Conservation (phyloP, 2,797 vertebrate species). For the Scyliorhinus canicula region DNA sequence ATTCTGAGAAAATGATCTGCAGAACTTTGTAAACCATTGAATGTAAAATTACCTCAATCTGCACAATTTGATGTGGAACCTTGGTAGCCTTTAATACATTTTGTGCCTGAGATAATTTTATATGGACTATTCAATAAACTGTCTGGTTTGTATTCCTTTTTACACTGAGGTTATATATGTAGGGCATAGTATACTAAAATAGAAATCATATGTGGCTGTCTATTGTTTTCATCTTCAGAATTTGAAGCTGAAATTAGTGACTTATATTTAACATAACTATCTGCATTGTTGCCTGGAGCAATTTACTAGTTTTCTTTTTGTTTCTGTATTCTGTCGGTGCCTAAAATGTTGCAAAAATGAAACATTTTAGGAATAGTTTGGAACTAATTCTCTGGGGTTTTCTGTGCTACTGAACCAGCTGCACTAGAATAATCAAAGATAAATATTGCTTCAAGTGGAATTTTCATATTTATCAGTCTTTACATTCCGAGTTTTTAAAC, state of each 20-base stretch:
- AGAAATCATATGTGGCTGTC: background rate
- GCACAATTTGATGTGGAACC: background rate
- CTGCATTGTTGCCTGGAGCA: background rate
- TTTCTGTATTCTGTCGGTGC: background rate
- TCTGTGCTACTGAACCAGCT: background rate
- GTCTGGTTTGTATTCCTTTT: constrained; percentile 1
- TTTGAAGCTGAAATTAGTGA: background rate
- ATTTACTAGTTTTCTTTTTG: background rate
- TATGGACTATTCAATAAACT: background rate
- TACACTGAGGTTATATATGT: background rate
- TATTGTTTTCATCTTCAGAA: background rate
- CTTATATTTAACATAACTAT: background rate
- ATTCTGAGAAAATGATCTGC: constrained; percentile 10
- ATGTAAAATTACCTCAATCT: constrained; percentile 14
- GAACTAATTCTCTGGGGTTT: background rate
- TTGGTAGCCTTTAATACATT: background rate
- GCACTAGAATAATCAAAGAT: background rate
- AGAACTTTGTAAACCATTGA: background rate
- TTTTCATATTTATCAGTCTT: background rate
- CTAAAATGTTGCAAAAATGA: background rate
- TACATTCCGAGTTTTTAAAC: background rate
- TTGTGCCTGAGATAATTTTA: constrained; percentile 12
- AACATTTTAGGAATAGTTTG: background rate
- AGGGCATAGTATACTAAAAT: background rate
- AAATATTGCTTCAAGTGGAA: background rate